Evolutionary conservation across 2,888 invertebrate species (phyloP).

Genomic region (Orgyia antiqua): DNA sequence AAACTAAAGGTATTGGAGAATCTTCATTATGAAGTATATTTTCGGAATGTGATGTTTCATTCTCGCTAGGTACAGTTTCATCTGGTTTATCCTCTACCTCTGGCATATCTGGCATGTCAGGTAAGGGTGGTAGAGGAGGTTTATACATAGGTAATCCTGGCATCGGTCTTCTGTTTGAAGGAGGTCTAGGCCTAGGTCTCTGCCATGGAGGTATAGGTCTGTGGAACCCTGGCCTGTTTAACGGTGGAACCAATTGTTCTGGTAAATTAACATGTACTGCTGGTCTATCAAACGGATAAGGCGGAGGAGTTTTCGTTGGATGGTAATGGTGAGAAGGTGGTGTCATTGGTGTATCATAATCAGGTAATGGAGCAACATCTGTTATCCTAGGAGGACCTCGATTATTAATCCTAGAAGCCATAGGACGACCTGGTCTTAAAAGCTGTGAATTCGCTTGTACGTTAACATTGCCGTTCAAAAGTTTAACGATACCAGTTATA

Average conservation of each 20-base stretch:
- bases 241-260: conserved; percentile 84
- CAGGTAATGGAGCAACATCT: conserved; percentile 84
- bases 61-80: conserved; percentile 49
- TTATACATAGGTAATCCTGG: conserved; percentile 80
- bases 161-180: conserved; percentile 64
- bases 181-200: conserved; percentile 78
- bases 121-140: conserved; percentile 74
- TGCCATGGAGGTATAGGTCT: conserved; percentile 83
- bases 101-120: conserved; percentile 50
- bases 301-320: conserved; percentile 78
- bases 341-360: conserved; percentile 77
- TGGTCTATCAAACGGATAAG: conserved; percentile 87
- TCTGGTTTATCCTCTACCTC: conserved; percentile 38
- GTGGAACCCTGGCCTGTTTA: conserved; percentile 77
- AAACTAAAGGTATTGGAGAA: conserved; percentile 24
- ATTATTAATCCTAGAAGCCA: conserved; percentile 90
- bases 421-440: conserved; percentile 80
- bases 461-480: conserved; percentile 92
- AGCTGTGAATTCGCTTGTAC: conserved; percentile 86
- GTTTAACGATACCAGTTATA: conserved; percentile 91
- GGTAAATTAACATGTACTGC: conserved; percentile 84
- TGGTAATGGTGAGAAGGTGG: conserved; percentile 62
- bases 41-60: conserved; percentile 56
- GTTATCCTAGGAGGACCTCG: conserved; percentile 92
- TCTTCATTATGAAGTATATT: conserved; percentile 54